A percentile compares a stretch with the other conserved stretches of the same genome.
Conservation (phyloP, 2,888 invertebrate genomes). For the Chironomus tentans region DNA sequence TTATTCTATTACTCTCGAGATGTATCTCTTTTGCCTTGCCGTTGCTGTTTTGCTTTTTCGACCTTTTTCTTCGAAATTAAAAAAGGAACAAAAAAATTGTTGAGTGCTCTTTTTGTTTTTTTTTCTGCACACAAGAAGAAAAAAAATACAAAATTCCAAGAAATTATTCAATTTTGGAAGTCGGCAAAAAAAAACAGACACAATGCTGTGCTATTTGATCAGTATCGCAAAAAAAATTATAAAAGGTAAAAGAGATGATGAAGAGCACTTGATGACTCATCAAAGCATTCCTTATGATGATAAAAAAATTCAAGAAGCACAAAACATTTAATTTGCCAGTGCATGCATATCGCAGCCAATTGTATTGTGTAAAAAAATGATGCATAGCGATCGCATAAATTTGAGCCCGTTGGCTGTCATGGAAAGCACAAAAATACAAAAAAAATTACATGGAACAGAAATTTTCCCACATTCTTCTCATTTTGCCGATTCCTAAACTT, state of each 20-base stretch:
- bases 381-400: neutral
- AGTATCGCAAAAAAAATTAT: slow-evolving; percentile 2
- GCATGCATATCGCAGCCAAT: neutral
- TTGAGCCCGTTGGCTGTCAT: slow-evolving; percentile 21
- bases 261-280: slow-evolving; percentile 3
- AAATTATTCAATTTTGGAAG: slow-evolving; percentile 25
- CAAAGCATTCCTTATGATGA: neutral
- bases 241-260: neutral
- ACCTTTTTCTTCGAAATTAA: slow-evolving; percentile 25
- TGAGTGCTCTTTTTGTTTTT: neutral
- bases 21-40: neutral
- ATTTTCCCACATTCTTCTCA: slow-evolving; percentile 17
- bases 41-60: slow-evolving; percentile 5
- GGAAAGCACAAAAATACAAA: slow-evolving; percentile 3
- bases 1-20: slow-evolving; percentile 1
- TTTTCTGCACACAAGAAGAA: neutral
- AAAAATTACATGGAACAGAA: slow-evolving; percentile 10
- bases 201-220: slow-evolving; percentile 1
- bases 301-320: neutral
- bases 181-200: neutral
- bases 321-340: slow-evolving; percentile 3
- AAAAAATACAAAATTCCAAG: slow-evolving; percentile 22
- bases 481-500: neutral
- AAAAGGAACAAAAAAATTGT: neutral
- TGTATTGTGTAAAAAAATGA: neutral